Conservation (phyloP, 2,888 invertebrate genomes). For the Ennomos erosarius region DNA sequence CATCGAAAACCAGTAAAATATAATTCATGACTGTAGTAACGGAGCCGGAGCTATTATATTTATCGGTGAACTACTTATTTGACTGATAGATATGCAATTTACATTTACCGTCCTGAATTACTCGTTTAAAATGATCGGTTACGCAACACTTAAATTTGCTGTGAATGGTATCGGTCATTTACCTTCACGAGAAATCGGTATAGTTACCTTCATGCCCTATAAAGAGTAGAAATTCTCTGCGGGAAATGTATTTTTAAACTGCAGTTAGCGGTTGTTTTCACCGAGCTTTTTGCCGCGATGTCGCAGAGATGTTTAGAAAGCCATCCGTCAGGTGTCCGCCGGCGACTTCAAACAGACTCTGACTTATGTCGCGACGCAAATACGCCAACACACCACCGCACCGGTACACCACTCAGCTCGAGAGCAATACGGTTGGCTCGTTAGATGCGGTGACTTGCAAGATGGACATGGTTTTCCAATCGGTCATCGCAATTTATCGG, state of each 20-base stretch:
- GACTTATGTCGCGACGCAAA: constrained; percentile 61
- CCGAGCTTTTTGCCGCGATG: constrained; percentile 73
- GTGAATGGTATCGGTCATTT: constrained; percentile 27
- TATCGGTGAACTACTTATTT: constrained; percentile 22
- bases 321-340: constrained; percentile 76
- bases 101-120: constrained; percentile 19
- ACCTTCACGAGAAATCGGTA: constrained; percentile 50
- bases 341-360: constrained; percentile 70
- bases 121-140: constrained; percentile 15
- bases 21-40: constrained; percentile 18
- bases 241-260: constrained; percentile 71
- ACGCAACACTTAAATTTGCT: background rate
- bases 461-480: constrained; percentile 25
- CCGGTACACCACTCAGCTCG: constrained; percentile 22
- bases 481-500: constrained; percentile 23
- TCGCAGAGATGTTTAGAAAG: constrained; percentile 79
- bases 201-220: constrained; percentile 48
- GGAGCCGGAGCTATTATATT: constrained; percentile 7
- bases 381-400: constrained; percentile 37
- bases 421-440: constrained; percentile 26
- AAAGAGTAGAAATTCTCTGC: constrained; percentile 52
- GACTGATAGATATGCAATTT: constrained; percentile 31
- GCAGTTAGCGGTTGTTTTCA: constrained; percentile 77
- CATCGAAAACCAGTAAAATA: constrained; percentile 24
- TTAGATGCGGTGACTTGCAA: constrained; percentile 45